These are phyloP conservation scores for Apistogramma diplotaenia DNA, from an alignment of 2,113 vertebrate species.

Conservation along the genomic window DNA sequence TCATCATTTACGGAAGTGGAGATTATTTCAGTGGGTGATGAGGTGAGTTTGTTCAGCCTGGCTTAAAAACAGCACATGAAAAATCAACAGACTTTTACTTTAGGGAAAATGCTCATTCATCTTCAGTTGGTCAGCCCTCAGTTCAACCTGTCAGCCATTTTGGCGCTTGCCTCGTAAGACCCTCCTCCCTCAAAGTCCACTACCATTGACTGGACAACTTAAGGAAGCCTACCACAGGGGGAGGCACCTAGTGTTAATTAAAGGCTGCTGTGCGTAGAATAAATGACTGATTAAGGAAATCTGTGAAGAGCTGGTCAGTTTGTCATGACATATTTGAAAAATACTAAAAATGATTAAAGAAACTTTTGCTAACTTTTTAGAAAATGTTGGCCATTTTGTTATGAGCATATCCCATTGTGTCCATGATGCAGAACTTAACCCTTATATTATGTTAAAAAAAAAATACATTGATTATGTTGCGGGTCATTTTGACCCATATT, in stretches of 20 bases:
- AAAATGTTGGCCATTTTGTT: not conserved
- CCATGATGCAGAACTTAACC: too few species aligned
- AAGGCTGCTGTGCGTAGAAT: not conserved
- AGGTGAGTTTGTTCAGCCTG: not conserved
- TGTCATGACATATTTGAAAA: not conserved
- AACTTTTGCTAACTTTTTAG: too few species aligned
- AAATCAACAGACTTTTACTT: not conserved
- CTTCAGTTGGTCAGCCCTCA: not conserved
- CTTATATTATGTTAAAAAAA: too few species aligned
- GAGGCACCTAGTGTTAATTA: not conserved
- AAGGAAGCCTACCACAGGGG: not conserved
- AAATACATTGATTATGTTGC: too few species aligned
- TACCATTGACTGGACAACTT: not conserved
- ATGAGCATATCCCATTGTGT: too few species aligned
- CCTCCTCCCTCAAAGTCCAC: not conserved
- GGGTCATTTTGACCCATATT: too few species aligned
- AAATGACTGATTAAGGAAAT: not conserved
- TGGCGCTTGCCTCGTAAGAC: fast-evolving
- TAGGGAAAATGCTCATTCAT: not conserved
- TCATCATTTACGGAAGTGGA: not conserved
- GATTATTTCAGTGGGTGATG: not conserved
- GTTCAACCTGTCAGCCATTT: not conserved
- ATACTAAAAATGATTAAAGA: not conserved
- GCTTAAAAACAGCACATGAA: not conserved
- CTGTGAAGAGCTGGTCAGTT: not conserved